Conservation (phyloP, 1,140 invertebrate genomes). For the Drosophila azteca region DNA sequence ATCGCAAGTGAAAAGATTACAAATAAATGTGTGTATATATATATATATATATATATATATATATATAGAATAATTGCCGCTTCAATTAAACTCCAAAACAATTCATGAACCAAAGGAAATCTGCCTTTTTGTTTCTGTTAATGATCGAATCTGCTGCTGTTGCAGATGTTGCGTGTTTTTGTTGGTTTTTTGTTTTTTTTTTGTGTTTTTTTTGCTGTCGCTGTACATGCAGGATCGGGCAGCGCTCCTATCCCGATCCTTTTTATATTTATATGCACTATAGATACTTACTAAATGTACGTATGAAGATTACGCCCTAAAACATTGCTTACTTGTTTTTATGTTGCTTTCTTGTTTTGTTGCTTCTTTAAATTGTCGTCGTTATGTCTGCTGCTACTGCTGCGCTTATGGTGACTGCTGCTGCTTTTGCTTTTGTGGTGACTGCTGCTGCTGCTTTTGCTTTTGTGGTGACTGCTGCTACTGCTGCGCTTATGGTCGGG, state of each 20-base stretch:
- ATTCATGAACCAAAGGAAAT: conserved; percentile 55
- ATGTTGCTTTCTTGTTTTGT: conserved; percentile 22
- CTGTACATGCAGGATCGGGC: background rate
- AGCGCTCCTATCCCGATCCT: conserved; percentile 7
- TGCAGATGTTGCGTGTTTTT: conserved; percentile 11
- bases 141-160: conserved; percentile 15
- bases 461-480: background rate
- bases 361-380: background rate
- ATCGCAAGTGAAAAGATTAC: conserved; percentile 23
- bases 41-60: background rate
- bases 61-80: too few species aligned
- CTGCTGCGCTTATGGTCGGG: too few species aligned
- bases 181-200: conserved; percentile 8
- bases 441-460: background rate
- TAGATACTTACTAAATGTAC: conserved; percentile 51
- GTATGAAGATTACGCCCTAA: conserved; percentile 44
- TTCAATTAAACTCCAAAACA: conserved; percentile 3
- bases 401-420: background rate
- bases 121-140: conserved; percentile 30
- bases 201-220: background rate
- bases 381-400: too few species aligned
- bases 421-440: conserved; percentile 1
- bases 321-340: conserved; percentile 36
- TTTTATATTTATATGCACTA: conserved; percentile 41
- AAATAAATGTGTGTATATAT: conserved; percentile 10